Percentiles rank a stretch among this genome's conserved stretches.
Conservation (phyloP, 1,140 invertebrate species). For the Gryon sp. region DNA sequence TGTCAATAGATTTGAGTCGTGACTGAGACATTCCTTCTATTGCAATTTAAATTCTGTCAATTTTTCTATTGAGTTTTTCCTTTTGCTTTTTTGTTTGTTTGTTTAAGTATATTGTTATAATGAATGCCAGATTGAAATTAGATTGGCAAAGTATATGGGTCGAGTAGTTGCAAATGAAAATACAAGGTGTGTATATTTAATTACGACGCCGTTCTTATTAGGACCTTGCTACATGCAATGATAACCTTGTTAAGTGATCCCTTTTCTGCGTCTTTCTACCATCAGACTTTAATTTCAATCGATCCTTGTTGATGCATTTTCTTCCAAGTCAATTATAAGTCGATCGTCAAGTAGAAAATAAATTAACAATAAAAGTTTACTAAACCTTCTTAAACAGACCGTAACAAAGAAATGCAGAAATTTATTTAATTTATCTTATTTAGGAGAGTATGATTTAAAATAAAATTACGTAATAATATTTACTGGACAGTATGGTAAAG, state of each 20-base stretch:
- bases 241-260: conserved; percentile 59
- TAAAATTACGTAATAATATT: too few relatives aligned
- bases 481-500: too few relatives aligned
- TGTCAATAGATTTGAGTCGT: conserved; percentile 20
- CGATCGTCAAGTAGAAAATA: background rate
- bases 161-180: conserved; percentile 47
- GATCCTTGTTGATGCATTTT: conserved; percentile 26
- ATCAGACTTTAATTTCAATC: conserved; percentile 57
- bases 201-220: conserved; percentile 56
- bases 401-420: too few relatives aligned
- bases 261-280: conserved; percentile 57
- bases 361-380: too few relatives aligned
- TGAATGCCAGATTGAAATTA: conserved; percentile 58
- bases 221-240: conserved; percentile 50
- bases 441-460: too few relatives aligned
- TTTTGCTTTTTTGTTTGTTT: conserved; percentile 34
- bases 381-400: too few relatives aligned
- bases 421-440: too few relatives aligned
- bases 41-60: too few relatives aligned
- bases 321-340: conserved; percentile 9
- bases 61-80: background rate
- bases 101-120: conserved; percentile 47
- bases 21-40: too few relatives aligned
- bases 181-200: conserved; percentile 54
- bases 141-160: conserved; percentile 50